Evolutionary conservation across 2,888 invertebrate species (phyloP).

Genomic region (Bimastos eiseni): DNA sequence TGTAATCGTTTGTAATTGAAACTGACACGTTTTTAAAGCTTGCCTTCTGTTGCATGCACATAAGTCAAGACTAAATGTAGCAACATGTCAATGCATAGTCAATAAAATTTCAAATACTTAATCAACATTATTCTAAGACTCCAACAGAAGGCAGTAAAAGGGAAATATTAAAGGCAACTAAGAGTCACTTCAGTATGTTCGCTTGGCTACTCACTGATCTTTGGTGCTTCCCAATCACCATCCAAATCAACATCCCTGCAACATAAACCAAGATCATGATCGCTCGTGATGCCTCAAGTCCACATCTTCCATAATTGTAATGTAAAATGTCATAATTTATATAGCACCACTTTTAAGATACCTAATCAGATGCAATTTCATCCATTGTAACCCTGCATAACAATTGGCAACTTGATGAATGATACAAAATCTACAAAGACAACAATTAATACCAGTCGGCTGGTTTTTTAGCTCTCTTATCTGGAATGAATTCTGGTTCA

Average conservation of each 20-base stretch:
- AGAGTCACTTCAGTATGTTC: background rate
- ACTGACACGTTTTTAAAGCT: no score
- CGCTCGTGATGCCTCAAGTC: background rate
- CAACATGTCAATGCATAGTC: background rate
- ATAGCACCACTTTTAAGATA: conserved; percentile 9
- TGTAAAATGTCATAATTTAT: background rate
- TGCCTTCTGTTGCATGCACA: no score
- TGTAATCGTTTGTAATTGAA: no score
- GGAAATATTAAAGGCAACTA: background rate
- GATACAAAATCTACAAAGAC: background rate
- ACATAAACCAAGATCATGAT: conserved; percentile 27
- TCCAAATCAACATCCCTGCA: conserved; percentile 91
- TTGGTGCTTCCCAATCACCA: conserved; percentile 95
- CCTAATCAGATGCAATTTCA: background rate
- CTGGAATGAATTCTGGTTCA: conserved; percentile 80
- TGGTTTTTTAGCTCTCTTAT: conserved; percentile 83
- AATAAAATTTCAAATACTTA: background rate
- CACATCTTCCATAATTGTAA: background rate
- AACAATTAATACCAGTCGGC: conserved; percentile 77
- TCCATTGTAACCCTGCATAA: background rate
- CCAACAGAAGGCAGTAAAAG: background rate
- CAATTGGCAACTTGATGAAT: no score
- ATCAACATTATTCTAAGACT: background rate
- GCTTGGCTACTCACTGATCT: conserved; percentile 67
- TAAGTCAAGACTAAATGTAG: conserved; percentile 1